Conservation (phyloP, 2,113 vertebrate genomes). For the Chionodraco myersi region DNA sequence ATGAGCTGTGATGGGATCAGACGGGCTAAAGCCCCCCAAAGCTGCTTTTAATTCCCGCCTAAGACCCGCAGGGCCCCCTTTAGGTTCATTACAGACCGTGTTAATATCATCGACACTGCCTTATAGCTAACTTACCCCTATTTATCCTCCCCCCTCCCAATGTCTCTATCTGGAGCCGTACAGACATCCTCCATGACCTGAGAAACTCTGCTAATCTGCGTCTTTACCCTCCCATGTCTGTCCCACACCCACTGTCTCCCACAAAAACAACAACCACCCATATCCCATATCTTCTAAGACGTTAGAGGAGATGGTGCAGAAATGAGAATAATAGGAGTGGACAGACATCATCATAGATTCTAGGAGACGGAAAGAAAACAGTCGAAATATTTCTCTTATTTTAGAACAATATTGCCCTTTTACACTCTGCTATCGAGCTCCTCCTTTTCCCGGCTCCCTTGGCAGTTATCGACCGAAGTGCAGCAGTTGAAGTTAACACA, state of each 20-base stretch:
- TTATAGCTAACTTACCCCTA: constrained; percentile 39
- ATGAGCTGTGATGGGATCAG: constrained; percentile 73
- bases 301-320: constrained; percentile 39
- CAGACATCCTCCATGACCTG: constrained; percentile 67
- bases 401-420: constrained; percentile 10
- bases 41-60: constrained; percentile 59
- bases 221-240: constrained; percentile 29
- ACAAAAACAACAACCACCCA: constrained; percentile 45
- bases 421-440: background rate
- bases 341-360: constrained; percentile 8
- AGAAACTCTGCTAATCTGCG: constrained; percentile 59
- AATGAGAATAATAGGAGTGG: background rate
- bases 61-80: constrained; percentile 48
- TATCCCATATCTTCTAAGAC: constrained; percentile 11
- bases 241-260: constrained; percentile 54
- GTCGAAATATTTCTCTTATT: background rate
- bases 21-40: constrained; percentile 65
- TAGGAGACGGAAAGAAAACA: background rate
- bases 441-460: constrained; percentile 19
- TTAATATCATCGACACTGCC: constrained; percentile 48
- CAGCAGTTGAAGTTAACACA: constrained; percentile 51
- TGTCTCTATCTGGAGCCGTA: constrained; percentile 46
- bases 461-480: constrained; percentile 37
- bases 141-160: constrained; percentile 23
- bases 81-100: constrained; percentile 61